phyloP scores from a whole-genome alignment of 2,797 vertebrate species.

The Cuculus canorus region DNA sequence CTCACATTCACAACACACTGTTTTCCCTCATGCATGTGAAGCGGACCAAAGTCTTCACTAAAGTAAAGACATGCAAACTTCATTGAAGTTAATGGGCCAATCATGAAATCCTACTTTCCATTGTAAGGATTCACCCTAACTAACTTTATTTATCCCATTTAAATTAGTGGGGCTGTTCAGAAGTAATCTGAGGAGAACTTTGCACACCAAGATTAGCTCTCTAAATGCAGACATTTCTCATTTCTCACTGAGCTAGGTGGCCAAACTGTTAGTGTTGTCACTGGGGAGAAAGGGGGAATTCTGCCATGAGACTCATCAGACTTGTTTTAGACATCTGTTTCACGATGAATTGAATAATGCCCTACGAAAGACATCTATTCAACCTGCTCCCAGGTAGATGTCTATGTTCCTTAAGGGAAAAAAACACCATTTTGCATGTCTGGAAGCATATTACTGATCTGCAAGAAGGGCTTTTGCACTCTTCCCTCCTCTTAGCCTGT shows the following conservation, averaged over 20 bases:
- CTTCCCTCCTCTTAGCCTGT: background rate
- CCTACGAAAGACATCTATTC: background rate
- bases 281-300: background rate
- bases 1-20: background rate
- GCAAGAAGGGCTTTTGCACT: background rate
- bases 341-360: background rate
- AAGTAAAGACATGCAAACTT: background rate
- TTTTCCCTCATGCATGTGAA: background rate
- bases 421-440: background rate
- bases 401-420: background rate
- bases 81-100: background rate
- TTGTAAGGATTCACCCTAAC: background rate
- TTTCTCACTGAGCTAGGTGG: background rate
- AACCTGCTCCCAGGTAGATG: background rate
- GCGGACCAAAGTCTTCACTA: background rate
- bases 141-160: background rate
- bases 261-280: background rate
- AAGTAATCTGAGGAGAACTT: background rate
- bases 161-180: background rate
- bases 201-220: background rate
- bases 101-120: background rate
- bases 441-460: background rate
- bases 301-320: background rate
- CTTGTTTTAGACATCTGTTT: background rate
- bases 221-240: background rate